phyloP scores from a whole-genome alignment of 2,797 vertebrate species.

The Yasuhikotakia modesta region DNA sequence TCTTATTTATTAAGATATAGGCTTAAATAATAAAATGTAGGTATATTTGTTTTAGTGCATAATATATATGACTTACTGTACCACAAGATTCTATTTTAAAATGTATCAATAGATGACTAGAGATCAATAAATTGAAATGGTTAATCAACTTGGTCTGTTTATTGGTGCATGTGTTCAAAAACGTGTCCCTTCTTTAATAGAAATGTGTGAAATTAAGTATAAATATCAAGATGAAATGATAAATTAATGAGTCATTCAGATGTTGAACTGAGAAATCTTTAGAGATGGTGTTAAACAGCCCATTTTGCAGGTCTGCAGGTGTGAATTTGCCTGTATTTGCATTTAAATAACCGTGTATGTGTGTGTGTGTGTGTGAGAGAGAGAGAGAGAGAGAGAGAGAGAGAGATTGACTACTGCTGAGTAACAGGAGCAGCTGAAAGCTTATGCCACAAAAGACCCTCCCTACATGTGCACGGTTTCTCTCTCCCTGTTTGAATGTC shows the following conservation, averaged over 20 bases:
- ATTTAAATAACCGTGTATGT: slow-evolving; percentile 13
- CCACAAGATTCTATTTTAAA: slow-evolving; percentile 33
- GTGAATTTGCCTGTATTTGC: slow-evolving; percentile 47
- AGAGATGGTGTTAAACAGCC: neutral
- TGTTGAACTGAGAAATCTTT: slow-evolving; percentile 13
- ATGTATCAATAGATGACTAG: slow-evolving; percentile 42
- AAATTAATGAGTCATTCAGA: neutral
- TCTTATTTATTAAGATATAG: slow-evolving; percentile 48
- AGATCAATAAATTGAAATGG: slow-evolving; percentile 50
- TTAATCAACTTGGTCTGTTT: slow-evolving; percentile 15
- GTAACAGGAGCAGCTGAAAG: slow-evolving; percentile 46
- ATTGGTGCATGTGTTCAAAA: neutral
- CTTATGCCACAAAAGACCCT: slow-evolving; percentile 18
- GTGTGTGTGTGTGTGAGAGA: neutral
- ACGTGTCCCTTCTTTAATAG: neutral
- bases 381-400: neutral
- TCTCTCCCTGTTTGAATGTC: slow-evolving; percentile 20
- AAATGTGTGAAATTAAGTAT: neutral
- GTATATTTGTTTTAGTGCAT: slow-evolving; percentile 16
- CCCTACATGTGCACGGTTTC: neutral
- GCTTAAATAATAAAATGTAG: neutral
- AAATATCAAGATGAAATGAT: neutral
- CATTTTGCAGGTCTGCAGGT: slow-evolving; percentile 21
- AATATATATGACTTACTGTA: slow-evolving; percentile 35
- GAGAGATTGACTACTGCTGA: slow-evolving; percentile 29